A percentile compares a stretch with the other conserved stretches of the same genome.
Evolutionary conservation across 1,140 invertebrate genomes (phyloP).

Genomic region (Bombus waltoni): DNA sequence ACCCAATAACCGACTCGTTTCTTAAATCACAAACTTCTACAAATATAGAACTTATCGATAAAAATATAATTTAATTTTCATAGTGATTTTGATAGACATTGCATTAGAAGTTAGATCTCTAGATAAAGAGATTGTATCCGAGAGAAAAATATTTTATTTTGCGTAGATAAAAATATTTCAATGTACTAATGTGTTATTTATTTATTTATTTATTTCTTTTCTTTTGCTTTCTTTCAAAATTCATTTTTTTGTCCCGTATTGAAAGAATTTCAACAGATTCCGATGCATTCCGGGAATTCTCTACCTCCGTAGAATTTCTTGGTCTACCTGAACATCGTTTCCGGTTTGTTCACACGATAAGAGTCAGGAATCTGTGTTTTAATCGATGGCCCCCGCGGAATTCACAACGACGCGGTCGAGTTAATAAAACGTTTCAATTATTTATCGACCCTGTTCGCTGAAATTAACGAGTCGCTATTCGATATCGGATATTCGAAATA

Average conservation of each 20-base stretch:
- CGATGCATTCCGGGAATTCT: neutral
- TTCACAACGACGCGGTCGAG: neutral
- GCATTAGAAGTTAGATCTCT: too few relatives aligned
- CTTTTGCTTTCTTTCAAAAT: neutral
- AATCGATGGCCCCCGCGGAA: neutral
- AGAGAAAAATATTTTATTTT: too few relatives aligned
- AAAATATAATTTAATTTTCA: too few relatives aligned
- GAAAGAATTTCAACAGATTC: neutral
- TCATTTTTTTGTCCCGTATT: neutral
- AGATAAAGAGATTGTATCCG: too few relatives aligned
- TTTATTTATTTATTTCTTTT: too few relatives aligned
- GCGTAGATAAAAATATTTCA: too few relatives aligned
- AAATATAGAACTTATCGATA: too few relatives aligned
- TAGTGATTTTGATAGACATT: too few relatives aligned
- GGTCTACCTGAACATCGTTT: neutral
- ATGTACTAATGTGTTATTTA: too few relatives aligned
- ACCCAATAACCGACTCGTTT: too few relatives aligned
- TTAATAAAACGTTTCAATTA: conserved; percentile 1
- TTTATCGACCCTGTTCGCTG: neutral
- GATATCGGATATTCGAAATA: neutral
- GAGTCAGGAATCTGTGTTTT: neutral
- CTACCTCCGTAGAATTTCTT: neutral
- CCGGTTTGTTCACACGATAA: neutral
- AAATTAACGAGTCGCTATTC: neutral
- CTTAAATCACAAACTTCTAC: too few relatives aligned